Percentiles rank a stretch among this genome's conserved stretches.
Evolutionary conservation across 2,888 invertebrate species (phyloP).

Genomic region (Pecten maximus): DNA sequence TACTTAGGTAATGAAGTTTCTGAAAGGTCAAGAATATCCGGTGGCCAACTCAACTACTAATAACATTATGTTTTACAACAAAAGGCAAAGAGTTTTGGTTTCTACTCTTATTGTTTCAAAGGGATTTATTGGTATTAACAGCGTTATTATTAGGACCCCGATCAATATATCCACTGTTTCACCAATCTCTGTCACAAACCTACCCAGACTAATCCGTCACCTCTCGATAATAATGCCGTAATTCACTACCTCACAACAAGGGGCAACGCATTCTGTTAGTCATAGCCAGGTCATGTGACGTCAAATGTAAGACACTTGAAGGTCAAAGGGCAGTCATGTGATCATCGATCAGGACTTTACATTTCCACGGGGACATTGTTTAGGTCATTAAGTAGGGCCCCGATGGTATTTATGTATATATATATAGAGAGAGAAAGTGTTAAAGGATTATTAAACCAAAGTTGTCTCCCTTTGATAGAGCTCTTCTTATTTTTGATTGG

Average conservation of each 20-base stretch:
- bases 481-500: not conserved
- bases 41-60: not conserved
- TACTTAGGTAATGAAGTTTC: not conserved
- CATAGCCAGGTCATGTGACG: constrained; percentile 21
- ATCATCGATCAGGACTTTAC: not conserved
- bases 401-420: too few species aligned
- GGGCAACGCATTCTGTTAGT: constrained; percentile 8
- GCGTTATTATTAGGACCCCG: not conserved
- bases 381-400: not conserved
- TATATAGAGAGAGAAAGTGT: not conserved
- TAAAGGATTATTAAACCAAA: not conserved
- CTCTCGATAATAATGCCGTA: constrained; percentile 6
- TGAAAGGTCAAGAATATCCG: not conserved
- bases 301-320: not conserved
- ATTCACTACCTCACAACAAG: constrained; percentile 33
- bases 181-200: not conserved
- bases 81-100: not conserved
- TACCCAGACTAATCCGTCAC: constrained; percentile 22
- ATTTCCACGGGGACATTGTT: not conserved
- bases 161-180: constrained; percentile 3
- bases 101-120: constrained; percentile 16
- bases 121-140: not conserved
- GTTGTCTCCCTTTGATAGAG: not conserved
- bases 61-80: not conserved
- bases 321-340: not conserved